Evolutionary conservation across 2,888 invertebrate species (phyloP), one percentile per base, ranked within the genome.

Genomic region (Anaspis maculata): DNA sequence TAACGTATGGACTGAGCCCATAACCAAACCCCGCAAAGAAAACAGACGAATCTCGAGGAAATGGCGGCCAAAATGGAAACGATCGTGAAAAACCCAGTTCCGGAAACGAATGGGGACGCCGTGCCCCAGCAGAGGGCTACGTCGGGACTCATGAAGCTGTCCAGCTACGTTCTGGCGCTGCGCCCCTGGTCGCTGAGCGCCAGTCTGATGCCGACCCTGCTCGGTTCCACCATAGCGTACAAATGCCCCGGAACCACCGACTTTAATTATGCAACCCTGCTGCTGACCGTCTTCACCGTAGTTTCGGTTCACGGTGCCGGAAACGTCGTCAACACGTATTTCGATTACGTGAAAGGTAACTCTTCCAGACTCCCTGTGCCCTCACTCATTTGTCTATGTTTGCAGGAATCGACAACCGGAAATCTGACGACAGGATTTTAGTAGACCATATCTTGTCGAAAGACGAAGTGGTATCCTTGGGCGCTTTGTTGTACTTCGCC

Each of bases 261-360:
- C 41, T 90, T 92, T 64, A 87, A 82, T 59, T 77, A 83, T 69
- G 67, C 83, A 39, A 79, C 84, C 0, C 74, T 92, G 45, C 54
- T 92, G 25, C 71, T 90, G 9, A 91, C 92, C 2, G 70, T 88
- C 29, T 77, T 88, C 50, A 92, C 91, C 2, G 83, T 91, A 13
- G 74, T 92, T 38, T 87, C 86, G 1, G 95, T 95, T 2, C 95
- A 96, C 61, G 91, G 92, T 39, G 95, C 95, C 39, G 95, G 94
- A 31, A 96, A 96, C 67, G 82, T 95, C 23, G 94, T 96, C 13
- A 95, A 95, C 64, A 95, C 95, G 0, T 95, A 94, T 63, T 95
- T 85, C 62, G 95, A 96, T 66, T 96, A 86, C 60, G 79, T 88
- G 16, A 89, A 89, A 69, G 95, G 95, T n/a, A n/a, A n/a, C n/a